Evolutionary conservation across 1,140 invertebrate species (phyloP), one percentile per base, ranked within the genome.

Genomic region (Lasaia peninsularis): DNA sequence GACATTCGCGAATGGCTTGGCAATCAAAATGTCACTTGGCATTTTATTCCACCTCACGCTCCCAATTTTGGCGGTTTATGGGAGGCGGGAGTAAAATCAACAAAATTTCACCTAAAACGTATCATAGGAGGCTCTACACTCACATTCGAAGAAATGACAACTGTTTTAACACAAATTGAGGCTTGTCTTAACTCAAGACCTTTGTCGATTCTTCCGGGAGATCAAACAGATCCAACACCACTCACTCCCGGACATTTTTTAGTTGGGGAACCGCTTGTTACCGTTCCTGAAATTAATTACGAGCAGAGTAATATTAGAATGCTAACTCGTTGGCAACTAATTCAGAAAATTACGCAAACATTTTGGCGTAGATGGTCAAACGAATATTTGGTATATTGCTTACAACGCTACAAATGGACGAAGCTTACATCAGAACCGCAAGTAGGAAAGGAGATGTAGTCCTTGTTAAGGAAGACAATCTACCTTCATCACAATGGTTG

Each of bases 31-130:
- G 48, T 40, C 2, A 24, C 14, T 20, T 55, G 52, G 52, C 58
- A 60, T 32, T 52, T 50, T n/a, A 60, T 56, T 1, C 59, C 59
- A 2, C 32, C 55, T 3, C 18, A 40, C 12, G 10, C 37, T 2
- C 60, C 60, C 5, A 24, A 57, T 40, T 62, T 57, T 12, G 60
- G 60, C 9, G 60, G 60, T 6, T 21, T 62, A 20, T 60, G 59
- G 59, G 59, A 56, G 20, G 44, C 52, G 4, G 52, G 52, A 0
- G 24, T 54, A 1, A 54, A 55, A 11, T 60, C 52, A 10, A 44
- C 34, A 0, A 60, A 60, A 21, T n/a, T 20, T 12, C 58, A 60
- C 9, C 12, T 60, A 1, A 37, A 37, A 4, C 18, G 52, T 12
- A 24, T 51, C 7, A 55, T 55, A n/a, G 50, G 50, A 21, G 33